Conservation (phyloP, 1,140 invertebrate species). For the Homalodisca vitripennis region DNA sequence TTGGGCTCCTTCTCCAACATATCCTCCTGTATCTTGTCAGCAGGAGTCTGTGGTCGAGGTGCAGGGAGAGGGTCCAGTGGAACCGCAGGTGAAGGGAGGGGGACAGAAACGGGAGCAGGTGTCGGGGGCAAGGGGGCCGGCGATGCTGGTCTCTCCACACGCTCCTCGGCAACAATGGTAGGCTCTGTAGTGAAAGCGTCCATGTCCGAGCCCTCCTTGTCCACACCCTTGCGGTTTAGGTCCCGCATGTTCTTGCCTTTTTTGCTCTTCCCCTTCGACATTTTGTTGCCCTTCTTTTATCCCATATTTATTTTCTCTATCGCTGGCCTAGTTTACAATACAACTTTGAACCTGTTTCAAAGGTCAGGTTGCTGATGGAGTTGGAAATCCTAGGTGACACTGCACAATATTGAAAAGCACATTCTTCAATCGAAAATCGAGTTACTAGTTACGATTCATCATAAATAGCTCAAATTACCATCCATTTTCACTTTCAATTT, state of each 20-base stretch:
- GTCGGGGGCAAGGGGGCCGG: constrained; percentile 22
- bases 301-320: too few species aligned
- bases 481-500: too few species aligned
- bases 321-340: too few species aligned
- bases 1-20: constrained; percentile 36
- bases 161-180: constrained; percentile 39
- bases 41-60: too few species aligned
- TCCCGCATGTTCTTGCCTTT: constrained; percentile 45
- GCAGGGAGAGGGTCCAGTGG: constrained; percentile 5
- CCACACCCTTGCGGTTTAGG: constrained; percentile 51
- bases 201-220: constrained; percentile 56
- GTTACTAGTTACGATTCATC: too few species aligned
- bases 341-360: too few species aligned
- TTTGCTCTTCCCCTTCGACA: constrained; percentile 49
- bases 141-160: constrained; percentile 22
- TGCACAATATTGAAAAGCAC: too few species aligned
- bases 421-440: too few species aligned
- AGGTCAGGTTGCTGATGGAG: too few species aligned
- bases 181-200: constrained; percentile 50
- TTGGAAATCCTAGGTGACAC: too few species aligned
- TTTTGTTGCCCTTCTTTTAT: constrained; percentile 40
- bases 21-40: constrained; percentile 28
- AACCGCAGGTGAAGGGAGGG: neutral
- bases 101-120: neutral
- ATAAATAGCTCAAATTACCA: too few species aligned